Evolutionary conservation across 2,797 vertebrate genomes (phyloP).

Genomic region (Hephaestus fuliginosus): DNA sequence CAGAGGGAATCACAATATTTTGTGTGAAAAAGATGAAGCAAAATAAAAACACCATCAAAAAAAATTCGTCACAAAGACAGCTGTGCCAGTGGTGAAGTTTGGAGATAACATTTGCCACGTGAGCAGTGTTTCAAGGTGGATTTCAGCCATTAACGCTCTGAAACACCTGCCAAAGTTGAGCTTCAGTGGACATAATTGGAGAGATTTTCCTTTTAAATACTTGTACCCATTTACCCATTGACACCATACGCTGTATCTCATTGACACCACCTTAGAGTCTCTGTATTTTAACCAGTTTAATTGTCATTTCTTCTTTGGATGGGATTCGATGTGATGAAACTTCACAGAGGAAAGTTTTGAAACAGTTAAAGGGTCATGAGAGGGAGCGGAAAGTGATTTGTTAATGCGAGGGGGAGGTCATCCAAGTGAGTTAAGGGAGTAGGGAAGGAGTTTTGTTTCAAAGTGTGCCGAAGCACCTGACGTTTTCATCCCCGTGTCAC

Average conservation of each 20-base stretch:
- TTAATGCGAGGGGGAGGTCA: no score
- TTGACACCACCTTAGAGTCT: no score
- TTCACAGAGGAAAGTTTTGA: not conserved
- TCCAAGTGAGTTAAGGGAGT: not conserved
- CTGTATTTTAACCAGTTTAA: not conserved
- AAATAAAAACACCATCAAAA: not conserved
- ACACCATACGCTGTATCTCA: no score
- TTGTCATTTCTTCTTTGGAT: not conserved
- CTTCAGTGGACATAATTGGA: not conserved
- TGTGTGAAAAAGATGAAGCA: no score
- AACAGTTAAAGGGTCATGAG: not conserved
- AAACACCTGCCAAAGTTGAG: not conserved
- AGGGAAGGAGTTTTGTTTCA: not conserved
- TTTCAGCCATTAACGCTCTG: not conserved
- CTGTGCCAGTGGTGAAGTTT: not conserved
- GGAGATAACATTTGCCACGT: not conserved
- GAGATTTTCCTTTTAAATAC: not conserved
- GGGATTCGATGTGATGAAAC: not conserved
- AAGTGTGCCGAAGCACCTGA: slow-evolving; percentile 1
- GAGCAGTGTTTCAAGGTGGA: not conserved
- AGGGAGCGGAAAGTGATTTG: not conserved
- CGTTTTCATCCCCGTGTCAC: not conserved
- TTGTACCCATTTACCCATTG: not conserved
- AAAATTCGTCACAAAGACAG: not conserved
- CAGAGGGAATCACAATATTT: not conserved